A percentile compares a stretch with the other conserved stretches of the same genome.
Evolutionary conservation across 1,140 invertebrate species (phyloP).

Genomic region (Paralvinella palmiformis): DNA sequence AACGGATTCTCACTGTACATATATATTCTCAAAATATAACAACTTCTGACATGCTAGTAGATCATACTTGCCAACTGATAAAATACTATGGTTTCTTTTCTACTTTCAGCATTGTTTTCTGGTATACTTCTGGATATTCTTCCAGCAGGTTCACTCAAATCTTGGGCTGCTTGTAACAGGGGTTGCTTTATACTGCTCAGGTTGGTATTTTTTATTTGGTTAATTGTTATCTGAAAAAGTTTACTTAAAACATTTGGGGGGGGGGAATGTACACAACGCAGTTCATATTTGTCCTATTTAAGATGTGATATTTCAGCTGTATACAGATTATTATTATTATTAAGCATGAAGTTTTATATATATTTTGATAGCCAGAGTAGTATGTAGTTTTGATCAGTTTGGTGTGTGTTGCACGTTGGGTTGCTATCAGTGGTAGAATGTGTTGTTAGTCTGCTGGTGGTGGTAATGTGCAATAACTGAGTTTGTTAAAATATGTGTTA

Average conservation of each 20-base stretch:
- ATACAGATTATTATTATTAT: not conserved
- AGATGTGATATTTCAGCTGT: not conserved
- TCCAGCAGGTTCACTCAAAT: slow-evolving; percentile 37
- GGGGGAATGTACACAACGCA: not conserved
- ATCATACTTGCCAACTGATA: not conserved
- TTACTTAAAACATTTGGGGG: not conserved
- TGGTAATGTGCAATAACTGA: too few species aligned
- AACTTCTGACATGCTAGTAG: not conserved
- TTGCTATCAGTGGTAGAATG: not conserved
- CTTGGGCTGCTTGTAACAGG: slow-evolving; percentile 47
- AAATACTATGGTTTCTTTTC: too few species aligned
- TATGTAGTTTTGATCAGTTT: not conserved
- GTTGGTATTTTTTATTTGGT: slow-evolving; percentile 29
- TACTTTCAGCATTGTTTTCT: slow-evolving; percentile 43
- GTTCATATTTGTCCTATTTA: not conserved
- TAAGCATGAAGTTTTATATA: not conserved
- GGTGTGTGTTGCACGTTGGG: not conserved
- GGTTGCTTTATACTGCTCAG: slow-evolving; percentile 47
- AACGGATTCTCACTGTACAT: too few species aligned
- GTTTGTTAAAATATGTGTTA: too few species aligned
- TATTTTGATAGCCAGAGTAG: not conserved
- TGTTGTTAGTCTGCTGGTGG: too few species aligned
- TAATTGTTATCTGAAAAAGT: not conserved
- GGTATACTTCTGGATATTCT: slow-evolving; percentile 34
- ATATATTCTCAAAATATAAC: not conserved